Percentiles rank a stretch among this genome's conserved stretches.
Evolutionary conservation across 1,140 invertebrate genomes (phyloP).

Genomic region (Drosophila lacteicornis): DNA sequence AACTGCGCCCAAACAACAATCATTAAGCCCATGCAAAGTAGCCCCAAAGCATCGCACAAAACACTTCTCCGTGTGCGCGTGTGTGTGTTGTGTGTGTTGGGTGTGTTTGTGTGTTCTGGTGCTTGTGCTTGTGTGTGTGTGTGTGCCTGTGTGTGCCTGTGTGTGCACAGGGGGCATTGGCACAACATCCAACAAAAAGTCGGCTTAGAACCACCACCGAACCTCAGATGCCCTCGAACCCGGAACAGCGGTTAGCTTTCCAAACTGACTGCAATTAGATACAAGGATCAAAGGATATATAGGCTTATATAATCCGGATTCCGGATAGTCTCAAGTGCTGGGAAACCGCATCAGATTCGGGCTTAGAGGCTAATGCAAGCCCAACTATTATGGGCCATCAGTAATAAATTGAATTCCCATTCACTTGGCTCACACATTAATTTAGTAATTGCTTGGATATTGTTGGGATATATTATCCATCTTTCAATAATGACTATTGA

Average conservation of each 20-base stretch:
- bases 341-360: slow-evolving; percentile 17
- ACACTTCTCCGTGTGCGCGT: slow-evolving; percentile 12
- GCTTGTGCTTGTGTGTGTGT: slow-evolving; percentile 4
- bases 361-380: not conserved
- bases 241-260: not conserved
- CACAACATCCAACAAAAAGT: slow-evolving; percentile 18
- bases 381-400: slow-evolving; percentile 1
- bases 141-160: not conserved
- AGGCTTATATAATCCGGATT: not conserved
- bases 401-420: not conserved
- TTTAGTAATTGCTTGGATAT: not conserved
- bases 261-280: not conserved
- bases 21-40: slow-evolving; percentile 73
- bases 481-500: not conserved
- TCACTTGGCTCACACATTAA: slow-evolving; percentile 9
- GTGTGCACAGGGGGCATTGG: slow-evolving; percentile 39
- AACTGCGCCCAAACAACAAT: slow-evolving; percentile 77
- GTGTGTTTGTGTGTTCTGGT: slow-evolving; percentile 2
- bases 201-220: slow-evolving; percentile 5
- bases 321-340: slow-evolving; percentile 2
- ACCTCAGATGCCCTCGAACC: slow-evolving; percentile 25
- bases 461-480: not conserved
- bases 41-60: slow-evolving; percentile 57
- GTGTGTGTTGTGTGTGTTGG: slow-evolving; percentile 5
- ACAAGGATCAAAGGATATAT: not conserved